These are phyloP conservation scores for Solea senegalensis DNA, from an alignment of 2,113 vertebrate genomes.

Conservation along the genomic window DNA sequence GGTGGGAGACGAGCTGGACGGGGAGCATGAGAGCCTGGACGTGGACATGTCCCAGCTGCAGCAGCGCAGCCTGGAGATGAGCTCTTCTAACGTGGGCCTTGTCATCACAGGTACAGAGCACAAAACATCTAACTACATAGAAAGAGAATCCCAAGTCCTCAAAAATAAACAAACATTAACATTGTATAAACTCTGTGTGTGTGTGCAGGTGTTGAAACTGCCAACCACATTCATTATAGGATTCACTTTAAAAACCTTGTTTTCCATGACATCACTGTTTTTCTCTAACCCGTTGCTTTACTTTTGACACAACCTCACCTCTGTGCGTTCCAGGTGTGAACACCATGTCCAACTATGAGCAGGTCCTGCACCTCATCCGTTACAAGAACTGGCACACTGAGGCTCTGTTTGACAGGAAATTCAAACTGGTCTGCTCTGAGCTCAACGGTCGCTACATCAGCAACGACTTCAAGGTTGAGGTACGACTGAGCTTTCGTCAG, in stretches of 20 bases:
- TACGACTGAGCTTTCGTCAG: conserved; percentile 65
- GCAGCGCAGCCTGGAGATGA: conserved; percentile 91
- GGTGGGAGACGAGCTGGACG: conserved; percentile 90
- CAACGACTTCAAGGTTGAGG: conserved; percentile 97
- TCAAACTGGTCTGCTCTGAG: conserved; percentile 94
- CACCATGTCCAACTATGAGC: conserved; percentile 95
- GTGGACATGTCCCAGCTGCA: conserved; percentile 87
- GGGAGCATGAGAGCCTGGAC: conserved; percentile 93
- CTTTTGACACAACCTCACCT: conserved; percentile 9
- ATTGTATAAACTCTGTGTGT: neutral
- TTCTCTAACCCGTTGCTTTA: neutral
- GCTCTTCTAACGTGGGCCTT: conserved; percentile 88
- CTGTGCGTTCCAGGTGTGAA: conserved; percentile 86
- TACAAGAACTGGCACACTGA: conserved; percentile 94
- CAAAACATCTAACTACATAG: neutral
- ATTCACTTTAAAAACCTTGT: neutral
- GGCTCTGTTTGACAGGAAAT: conserved; percentile 93
- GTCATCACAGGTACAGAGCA: conserved; percentile 86
- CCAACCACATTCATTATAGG: neutral
- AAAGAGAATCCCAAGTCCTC: neutral
- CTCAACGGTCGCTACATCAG: conserved; percentile 97
- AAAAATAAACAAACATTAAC: neutral
- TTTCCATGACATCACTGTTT: neutral
- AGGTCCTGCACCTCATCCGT: conserved; percentile 89
- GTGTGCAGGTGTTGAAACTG: neutral